Evolutionary conservation across 2,113 vertebrate genomes (phyloP).

Genomic region (Bos indicus): DNA sequence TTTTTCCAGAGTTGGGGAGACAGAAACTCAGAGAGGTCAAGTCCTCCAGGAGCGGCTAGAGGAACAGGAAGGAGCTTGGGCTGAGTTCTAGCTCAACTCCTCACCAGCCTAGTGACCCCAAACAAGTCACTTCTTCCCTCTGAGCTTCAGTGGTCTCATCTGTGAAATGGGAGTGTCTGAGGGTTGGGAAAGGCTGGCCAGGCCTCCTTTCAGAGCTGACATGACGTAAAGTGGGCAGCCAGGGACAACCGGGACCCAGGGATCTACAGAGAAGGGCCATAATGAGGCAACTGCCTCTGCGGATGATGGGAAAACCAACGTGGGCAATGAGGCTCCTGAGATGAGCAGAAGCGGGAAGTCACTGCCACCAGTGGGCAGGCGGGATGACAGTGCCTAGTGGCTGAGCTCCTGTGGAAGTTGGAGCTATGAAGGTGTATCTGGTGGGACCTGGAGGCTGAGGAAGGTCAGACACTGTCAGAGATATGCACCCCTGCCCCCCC

Average conservation of each 20-base stretch:
- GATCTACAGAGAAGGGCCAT: background rate
- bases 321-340: background rate
- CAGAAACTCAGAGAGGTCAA: background rate
- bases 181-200: background rate
- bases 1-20: background rate
- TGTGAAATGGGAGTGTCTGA: background rate
- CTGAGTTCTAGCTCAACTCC: background rate
- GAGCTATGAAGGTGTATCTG: background rate
- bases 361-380: rapidly evolving
- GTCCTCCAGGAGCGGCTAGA: background rate
- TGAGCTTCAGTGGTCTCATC: background rate
- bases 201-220: background rate
- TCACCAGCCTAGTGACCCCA: too few species aligned
- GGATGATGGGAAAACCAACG: background rate
- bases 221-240: background rate
- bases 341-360: background rate
- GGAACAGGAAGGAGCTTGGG: background rate
- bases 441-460: background rate
- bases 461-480: background rate
- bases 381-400: background rate
- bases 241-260: background rate
- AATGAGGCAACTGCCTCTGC: rapidly evolving
- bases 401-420: background rate
- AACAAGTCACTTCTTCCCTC: background rate
- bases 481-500: rapidly evolving